Percentiles rank a stretch among this genome's conserved stretches.
These are phyloP conservation scores for Drosophila obscura DNA, from an alignment of 1,140 invertebrate species.

Conservation along the genomic window DNA sequence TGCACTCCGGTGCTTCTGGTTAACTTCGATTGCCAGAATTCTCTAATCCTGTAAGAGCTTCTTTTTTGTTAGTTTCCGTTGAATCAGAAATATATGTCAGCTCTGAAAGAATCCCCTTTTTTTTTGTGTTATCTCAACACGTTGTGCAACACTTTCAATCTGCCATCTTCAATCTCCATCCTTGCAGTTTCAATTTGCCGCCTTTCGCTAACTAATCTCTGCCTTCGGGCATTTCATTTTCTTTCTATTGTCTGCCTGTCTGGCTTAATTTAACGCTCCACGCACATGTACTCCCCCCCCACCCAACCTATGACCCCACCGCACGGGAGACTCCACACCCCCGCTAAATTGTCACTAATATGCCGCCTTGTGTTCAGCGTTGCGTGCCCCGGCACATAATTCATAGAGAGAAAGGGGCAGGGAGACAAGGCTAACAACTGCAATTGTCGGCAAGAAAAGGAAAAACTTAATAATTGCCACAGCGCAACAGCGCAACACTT, in stretches of 20 bases:
- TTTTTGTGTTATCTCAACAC: background rate
- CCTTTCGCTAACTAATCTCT: conserved; percentile 5
- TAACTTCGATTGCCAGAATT: too few relatives aligned
- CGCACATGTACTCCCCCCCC: conserved; percentile 60
- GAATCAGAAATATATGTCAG: too few relatives aligned
- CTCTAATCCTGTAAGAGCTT: too few relatives aligned
- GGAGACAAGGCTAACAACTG: conserved; percentile 58
- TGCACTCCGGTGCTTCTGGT: too few relatives aligned
- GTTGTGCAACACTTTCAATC: background rate
- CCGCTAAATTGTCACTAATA: conserved; percentile 79
- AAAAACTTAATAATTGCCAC: conserved; percentile 59
- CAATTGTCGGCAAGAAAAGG: conserved; percentile 45
- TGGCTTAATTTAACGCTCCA: conserved; percentile 74
- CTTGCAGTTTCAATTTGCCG: conserved; percentile 14
- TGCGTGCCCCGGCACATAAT: conserved; percentile 62
- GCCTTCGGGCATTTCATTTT: background rate
- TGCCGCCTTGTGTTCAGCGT: conserved; percentile 67
- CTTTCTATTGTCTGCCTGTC: conserved; percentile 27
- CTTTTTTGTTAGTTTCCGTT: too few relatives aligned
- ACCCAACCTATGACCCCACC: background rate
- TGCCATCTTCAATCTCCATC: background rate
- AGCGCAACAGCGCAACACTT: conserved; percentile 47
- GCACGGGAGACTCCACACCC: background rate
- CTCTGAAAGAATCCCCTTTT: background rate
- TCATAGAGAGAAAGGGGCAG: conserved; percentile 29